A percentile compares a stretch with the other conserved stretches of the same genome.
Conservation (phyloP, 2,888 invertebrate genomes). For the Cristatella mucedo region DNA sequence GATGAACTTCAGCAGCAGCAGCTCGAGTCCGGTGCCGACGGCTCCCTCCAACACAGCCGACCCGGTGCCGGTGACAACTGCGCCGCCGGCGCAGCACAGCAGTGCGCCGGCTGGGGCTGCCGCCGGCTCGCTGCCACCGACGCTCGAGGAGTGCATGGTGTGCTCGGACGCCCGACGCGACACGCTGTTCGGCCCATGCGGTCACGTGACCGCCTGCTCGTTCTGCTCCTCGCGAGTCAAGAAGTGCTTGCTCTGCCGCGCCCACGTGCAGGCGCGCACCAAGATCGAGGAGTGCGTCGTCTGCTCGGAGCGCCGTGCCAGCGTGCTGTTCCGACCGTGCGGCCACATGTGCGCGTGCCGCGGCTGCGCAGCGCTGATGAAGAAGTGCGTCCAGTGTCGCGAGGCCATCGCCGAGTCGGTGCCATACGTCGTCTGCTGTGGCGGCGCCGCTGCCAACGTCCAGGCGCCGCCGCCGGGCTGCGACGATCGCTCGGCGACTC, state of each 20-base stretch:
- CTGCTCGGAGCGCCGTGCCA: constrained; percentile 80
- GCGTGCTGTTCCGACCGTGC: constrained; percentile 77
- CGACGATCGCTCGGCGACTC: not conserved
- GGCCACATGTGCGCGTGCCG: constrained; percentile 85
- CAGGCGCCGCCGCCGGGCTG: not conserved
- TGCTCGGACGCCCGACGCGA: constrained; percentile 84
- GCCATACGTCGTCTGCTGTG: constrained; percentile 36
- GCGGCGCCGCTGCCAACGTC: constrained; percentile 21
- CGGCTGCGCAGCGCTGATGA: constrained; percentile 76
- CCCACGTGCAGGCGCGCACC: constrained; percentile 58
- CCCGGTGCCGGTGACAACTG: too few relatives aligned
- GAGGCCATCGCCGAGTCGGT: constrained; percentile 54
- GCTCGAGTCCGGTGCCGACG: too few relatives aligned
- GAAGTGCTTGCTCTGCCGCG: constrained; percentile 82
- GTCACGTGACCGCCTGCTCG: constrained; percentile 77
- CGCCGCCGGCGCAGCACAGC: too few relatives aligned
- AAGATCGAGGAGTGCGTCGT: constrained; percentile 89
- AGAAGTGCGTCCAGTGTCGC: constrained; percentile 88
- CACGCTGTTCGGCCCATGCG: constrained; percentile 44
- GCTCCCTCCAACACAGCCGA: too few relatives aligned
- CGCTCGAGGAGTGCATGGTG: constrained; percentile 74
- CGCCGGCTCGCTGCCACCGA: too few relatives aligned
- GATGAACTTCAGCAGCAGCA: too few relatives aligned
- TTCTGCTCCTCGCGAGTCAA: constrained; percentile 73
- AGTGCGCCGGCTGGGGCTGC: too few relatives aligned